These are phyloP conservation scores for Aporophyla lueneburgensis DNA, from an alignment of 2,888 invertebrate genomes.

Conservation along the genomic window DNA sequence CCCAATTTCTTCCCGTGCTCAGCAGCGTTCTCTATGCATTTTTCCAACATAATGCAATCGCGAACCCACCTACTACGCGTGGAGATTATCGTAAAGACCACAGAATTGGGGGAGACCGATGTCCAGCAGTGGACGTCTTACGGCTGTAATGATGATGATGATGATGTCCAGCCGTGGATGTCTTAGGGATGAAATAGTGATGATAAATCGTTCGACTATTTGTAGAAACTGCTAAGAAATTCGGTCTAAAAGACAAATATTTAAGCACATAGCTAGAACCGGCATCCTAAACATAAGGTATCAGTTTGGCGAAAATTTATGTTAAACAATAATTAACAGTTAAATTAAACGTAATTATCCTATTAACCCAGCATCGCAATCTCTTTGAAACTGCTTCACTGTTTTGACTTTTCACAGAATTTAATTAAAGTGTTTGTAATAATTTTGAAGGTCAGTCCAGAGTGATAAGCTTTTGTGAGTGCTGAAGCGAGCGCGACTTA, in stretches of 20 bases:
- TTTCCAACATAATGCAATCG: too few species aligned
- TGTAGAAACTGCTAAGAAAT: neutral
- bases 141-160: too few species aligned
- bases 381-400: conserved; percentile 49
- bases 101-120: too few species aligned
- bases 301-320: conserved; percentile 33
- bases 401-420: conserved; percentile 63
- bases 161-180: too few species aligned
- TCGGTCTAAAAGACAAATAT: conserved; percentile 1
- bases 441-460: conserved; percentile 23
- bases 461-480: conserved; percentile 3
- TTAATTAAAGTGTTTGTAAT: conserved; percentile 60
- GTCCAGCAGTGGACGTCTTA: too few species aligned
- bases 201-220: neutral
- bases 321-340: conserved; percentile 35
- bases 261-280: neutral
- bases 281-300: neutral
- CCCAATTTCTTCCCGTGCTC: too few species aligned
- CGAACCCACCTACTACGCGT: too few species aligned
- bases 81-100: too few species aligned
- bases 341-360: conserved; percentile 51
- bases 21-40: too few species aligned
- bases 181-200: too few species aligned
- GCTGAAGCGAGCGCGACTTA: neutral
- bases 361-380: conserved; percentile 38